A percentile compares a stretch with the other conserved stretches of the same genome.
phyloP scores from a whole-genome alignment of 53 echinoderm and acorn worm genomes.

The Luidia sarsii region DNA sequence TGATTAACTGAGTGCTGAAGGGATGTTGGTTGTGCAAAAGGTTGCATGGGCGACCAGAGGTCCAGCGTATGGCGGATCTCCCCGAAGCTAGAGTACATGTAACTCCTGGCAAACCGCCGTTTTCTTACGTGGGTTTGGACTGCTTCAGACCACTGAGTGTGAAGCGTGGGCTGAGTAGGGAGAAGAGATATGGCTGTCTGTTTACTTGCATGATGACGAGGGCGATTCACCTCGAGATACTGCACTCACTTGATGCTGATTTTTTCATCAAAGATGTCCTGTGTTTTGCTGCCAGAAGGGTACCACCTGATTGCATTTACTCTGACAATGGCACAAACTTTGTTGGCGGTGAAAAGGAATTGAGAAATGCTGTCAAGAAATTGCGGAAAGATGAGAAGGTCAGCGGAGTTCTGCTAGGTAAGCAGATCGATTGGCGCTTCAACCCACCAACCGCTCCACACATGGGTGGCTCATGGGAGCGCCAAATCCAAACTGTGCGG shows the following conservation, averaged over 20 bases:
- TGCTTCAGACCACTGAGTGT: slow-evolving; percentile 44
- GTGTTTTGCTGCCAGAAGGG: slow-evolving; percentile 51
- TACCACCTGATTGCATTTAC: not conserved
- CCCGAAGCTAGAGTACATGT: slow-evolving; percentile 38
- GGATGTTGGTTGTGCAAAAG: slow-evolving; percentile 40
- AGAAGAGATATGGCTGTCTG: slow-evolving; percentile 38
- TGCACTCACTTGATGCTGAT: slow-evolving; percentile 31
- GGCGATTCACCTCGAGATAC: slow-evolving; percentile 46
- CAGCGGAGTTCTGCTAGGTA: not conserved
- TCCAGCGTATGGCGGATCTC: slow-evolving; percentile 54
- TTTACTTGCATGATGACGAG: slow-evolving; percentile 53
- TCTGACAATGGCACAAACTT: slow-evolving; percentile 82
- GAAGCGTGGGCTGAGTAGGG: slow-evolving; percentile 32
- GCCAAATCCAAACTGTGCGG: slow-evolving; percentile 59
- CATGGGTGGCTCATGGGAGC: slow-evolving; percentile 58
- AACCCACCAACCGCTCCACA: slow-evolving; percentile 56
- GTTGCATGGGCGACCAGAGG: not conserved
- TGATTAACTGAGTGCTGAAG: slow-evolving; percentile 25
- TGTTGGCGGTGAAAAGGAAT: slow-evolving; percentile 70
- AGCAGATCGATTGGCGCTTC: slow-evolving; percentile 42
- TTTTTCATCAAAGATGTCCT: slow-evolving; percentile 41
- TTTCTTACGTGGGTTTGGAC: slow-evolving; percentile 35
- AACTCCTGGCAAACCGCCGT: slow-evolving; percentile 44
- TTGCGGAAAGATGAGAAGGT: not conserved
- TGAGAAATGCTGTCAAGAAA: slow-evolving; percentile 23